Percentiles rank a stretch among this genome's conserved stretches.
phyloP scores from a whole-genome alignment of 2,797 vertebrate species.

The Thunnus albacares region DNA sequence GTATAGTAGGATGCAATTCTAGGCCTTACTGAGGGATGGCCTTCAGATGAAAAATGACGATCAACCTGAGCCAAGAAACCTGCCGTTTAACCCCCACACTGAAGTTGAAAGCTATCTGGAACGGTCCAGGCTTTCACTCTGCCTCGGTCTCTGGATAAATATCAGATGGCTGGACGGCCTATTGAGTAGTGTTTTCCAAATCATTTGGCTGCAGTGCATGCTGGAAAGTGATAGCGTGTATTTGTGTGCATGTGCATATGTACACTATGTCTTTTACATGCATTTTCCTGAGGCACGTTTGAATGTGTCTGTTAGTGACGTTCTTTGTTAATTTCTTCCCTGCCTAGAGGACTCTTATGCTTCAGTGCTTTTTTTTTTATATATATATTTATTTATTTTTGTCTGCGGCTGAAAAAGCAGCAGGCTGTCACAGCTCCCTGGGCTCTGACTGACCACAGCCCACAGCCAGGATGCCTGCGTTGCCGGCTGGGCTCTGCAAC shows the following conservation, averaged over 20 bases:
- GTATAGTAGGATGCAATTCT: conserved; percentile 26
- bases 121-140: conserved; percentile 49
- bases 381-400: neutral
- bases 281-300: conserved; percentile 41
- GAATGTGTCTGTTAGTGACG: conserved; percentile 38
- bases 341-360: conserved; percentile 49
- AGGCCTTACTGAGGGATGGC: conserved; percentile 61
- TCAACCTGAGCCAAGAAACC: conserved; percentile 75
- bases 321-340: conserved; percentile 54
- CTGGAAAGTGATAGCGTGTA: conserved; percentile 39
- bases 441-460: conserved; percentile 79
- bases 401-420: conserved; percentile 74
- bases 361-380: conserved; percentile 41
- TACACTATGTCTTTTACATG: conserved; percentile 22
- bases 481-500: conserved; percentile 68
- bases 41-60: conserved; percentile 76
- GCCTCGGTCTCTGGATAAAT: conserved; percentile 71
- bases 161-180: conserved; percentile 40
- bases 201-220: conserved; percentile 50
- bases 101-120: conserved; percentile 70
- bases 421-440: conserved; percentile 79
- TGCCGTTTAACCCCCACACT: conserved; percentile 75
- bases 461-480: conserved; percentile 69
- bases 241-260: conserved; percentile 35
- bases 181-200: conserved; percentile 54